A percentile compares a stretch with the other conserved stretches of the same genome.
phyloP scores from a whole-genome alignment of 2,888 invertebrate species.

The Tholera decimalis region DNA sequence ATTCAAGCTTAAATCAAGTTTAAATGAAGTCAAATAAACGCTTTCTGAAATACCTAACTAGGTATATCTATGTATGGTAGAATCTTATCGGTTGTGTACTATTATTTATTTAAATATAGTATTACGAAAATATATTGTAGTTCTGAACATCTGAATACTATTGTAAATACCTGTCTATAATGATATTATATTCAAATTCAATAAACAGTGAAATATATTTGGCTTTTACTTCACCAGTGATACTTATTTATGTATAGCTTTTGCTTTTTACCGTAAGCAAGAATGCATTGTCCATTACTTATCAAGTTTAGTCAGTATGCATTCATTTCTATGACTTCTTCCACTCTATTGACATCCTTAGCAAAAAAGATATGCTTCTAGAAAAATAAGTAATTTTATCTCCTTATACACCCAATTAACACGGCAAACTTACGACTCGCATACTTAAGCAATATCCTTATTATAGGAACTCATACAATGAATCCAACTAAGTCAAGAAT shows the following conservation, averaged over 20 bases:
- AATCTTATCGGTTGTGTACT: slow-evolving; percentile 81
- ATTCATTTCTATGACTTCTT: too few relatives aligned
- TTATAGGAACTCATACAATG: too few relatives aligned
- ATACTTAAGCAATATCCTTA: too few relatives aligned
- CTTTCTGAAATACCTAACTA: slow-evolving; percentile 46
- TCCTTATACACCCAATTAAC: too few relatives aligned
- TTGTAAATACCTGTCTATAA: slow-evolving; percentile 86
- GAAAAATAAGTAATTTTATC: too few relatives aligned
- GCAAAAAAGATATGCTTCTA: too few relatives aligned
- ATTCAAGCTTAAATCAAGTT: slow-evolving; percentile 39
- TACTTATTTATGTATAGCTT: slow-evolving; percentile 12
- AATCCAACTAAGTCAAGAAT: too few relatives aligned
- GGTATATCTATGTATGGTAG: slow-evolving; percentile 54
- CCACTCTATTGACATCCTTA: too few relatives aligned
- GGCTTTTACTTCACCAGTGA: slow-evolving; percentile 60
- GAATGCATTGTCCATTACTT: neutral
- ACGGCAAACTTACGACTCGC: too few relatives aligned
- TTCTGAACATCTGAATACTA: slow-evolving; percentile 78
- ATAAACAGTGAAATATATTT: slow-evolving; percentile 81
- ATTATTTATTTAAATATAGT: slow-evolving; percentile 80
- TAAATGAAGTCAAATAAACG: slow-evolving; percentile 53
- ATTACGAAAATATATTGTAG: slow-evolving; percentile 78
- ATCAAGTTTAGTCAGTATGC: too few relatives aligned
- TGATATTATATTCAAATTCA: slow-evolving; percentile 85
- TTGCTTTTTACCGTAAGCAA: neutral